Percentiles rank a stretch among this genome's conserved stretches.
These are phyloP conservation scores for Mayetiola destructor DNA, from an alignment of 2,888 invertebrate genomes.

Conservation along the genomic window DNA sequence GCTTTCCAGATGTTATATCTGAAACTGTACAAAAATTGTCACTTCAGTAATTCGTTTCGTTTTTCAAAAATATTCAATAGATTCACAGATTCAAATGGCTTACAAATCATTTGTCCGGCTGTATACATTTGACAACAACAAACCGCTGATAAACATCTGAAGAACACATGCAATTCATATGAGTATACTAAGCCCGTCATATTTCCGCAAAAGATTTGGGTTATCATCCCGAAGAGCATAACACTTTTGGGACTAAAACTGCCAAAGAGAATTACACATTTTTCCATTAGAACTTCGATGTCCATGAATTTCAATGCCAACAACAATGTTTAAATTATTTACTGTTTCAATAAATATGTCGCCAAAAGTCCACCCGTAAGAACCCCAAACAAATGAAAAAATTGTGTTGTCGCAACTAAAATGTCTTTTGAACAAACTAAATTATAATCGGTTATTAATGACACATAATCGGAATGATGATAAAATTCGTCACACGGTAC, in stretches of 20 bases:
- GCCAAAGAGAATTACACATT: conserved; percentile 11
- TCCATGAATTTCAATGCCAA: background rate
- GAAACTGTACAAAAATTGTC: conserved; percentile 30
- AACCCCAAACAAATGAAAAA: conserved; percentile 38
- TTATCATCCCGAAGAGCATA: conserved; percentile 36
- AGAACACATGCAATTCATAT: conserved; percentile 35
- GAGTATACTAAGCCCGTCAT: conserved; percentile 34
- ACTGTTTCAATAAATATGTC: conserved; percentile 33
- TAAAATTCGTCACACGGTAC: conserved; percentile 34
- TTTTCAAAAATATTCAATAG: too few species aligned
- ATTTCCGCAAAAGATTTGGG: conserved; percentile 35
- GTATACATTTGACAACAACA: conserved; percentile 38
- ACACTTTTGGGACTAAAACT: conserved; percentile 36
- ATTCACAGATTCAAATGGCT: too few species aligned
- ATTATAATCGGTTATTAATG: conserved; percentile 36
- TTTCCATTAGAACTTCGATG: background rate
- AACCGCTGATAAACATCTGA: conserved; percentile 35
- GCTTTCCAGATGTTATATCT: conserved; percentile 35
- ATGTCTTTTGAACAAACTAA: conserved; percentile 37
- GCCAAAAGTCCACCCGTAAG: conserved; percentile 36
- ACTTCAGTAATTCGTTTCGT: background rate
- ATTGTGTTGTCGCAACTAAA: conserved; percentile 37
- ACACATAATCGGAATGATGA: conserved; percentile 30
- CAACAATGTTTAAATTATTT: conserved; percentile 20
- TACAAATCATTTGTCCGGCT: conserved; percentile 36